Conservation (phyloP, 2,888 invertebrate species). For the Agapetus fuscipes region DNA sequence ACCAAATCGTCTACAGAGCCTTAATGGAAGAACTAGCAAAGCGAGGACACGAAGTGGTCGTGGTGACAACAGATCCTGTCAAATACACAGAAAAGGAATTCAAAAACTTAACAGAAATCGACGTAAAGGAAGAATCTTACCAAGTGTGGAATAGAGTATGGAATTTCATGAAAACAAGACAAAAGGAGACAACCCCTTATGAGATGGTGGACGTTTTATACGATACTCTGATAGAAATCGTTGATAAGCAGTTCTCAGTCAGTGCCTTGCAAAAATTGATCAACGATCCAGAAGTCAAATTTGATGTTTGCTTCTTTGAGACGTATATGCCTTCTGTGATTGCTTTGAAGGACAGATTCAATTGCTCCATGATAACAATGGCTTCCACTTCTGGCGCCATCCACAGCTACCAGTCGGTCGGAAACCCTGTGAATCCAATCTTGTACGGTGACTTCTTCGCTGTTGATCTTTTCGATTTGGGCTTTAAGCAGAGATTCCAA, state of each 20-base stretch:
- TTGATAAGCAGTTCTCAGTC: conserved; percentile 24
- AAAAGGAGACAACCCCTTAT: conserved; percentile 3
- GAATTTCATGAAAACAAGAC: conserved; percentile 11
- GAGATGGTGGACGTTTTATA: too few species aligned
- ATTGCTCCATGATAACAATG: conserved; percentile 44
- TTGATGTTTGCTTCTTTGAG: conserved; percentile 49
- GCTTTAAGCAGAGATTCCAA: conserved; percentile 29
- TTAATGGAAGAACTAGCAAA: conserved; percentile 32
- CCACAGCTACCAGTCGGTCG: conserved; percentile 41
- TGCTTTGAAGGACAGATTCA: conserved; percentile 44
- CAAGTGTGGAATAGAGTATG: conserved; percentile 20
- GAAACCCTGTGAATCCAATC: conserved; percentile 42
- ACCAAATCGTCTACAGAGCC: conserved; percentile 34
- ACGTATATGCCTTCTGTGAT: conserved; percentile 41
- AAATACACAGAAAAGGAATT: conserved; percentile 27
- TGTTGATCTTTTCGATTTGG: conserved; percentile 34
- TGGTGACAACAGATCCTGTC: conserved; percentile 37
- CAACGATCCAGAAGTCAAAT: too few species aligned
- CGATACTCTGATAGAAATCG: conserved; percentile 10
- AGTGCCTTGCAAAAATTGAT: conserved; percentile 24
- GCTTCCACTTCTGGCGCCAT: conserved; percentile 40
- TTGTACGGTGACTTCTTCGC: conserved; percentile 42
- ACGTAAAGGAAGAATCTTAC: conserved; percentile 30
- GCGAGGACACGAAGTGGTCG: conserved; percentile 37
- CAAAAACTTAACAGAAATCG: conserved; percentile 29